These are phyloP conservation scores for Elaphurus davidianus DNA, from an alignment of 2,113 vertebrate genomes.

Conservation along the genomic window DNA sequence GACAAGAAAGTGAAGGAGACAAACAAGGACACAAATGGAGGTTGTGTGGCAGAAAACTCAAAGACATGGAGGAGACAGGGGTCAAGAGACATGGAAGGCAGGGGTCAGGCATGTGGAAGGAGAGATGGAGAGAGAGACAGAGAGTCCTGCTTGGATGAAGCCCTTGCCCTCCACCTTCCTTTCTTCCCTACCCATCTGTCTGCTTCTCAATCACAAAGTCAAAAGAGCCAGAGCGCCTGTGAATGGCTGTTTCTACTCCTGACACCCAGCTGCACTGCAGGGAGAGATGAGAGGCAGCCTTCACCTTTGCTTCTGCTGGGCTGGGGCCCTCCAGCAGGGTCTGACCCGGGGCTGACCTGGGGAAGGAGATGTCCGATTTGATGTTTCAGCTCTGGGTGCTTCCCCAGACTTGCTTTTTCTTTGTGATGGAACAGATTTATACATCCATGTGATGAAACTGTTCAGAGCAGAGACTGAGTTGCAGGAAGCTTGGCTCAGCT, in stretches of 20 bases:
- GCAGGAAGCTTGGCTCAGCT: rapidly evolving
- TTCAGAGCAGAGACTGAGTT: neutral
- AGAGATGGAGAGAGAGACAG: neutral
- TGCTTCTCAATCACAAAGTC: neutral
- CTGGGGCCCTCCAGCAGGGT: neutral
- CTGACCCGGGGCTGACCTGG: neutral
- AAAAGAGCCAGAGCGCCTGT: neutral
- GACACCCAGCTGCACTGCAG: neutral
- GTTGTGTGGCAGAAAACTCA: neutral
- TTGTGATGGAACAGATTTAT: neutral
- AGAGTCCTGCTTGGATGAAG: neutral
- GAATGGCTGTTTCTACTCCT: neutral
- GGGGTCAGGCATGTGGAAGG: neutral
- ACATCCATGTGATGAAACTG: neutral
- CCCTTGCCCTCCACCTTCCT: neutral
- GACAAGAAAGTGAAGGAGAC: neutral
- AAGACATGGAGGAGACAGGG: neutral
- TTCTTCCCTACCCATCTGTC: neutral
- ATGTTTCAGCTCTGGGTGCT: neutral
- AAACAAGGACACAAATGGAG: neutral
- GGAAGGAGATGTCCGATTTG: too few relatives aligned
- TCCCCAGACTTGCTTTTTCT: neutral
- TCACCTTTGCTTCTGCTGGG: neutral
- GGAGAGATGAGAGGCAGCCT: too few relatives aligned
- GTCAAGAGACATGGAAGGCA: neutral